Conservation (phyloP, 2,888 invertebrate species). For the Deilephila elpenor region DNA sequence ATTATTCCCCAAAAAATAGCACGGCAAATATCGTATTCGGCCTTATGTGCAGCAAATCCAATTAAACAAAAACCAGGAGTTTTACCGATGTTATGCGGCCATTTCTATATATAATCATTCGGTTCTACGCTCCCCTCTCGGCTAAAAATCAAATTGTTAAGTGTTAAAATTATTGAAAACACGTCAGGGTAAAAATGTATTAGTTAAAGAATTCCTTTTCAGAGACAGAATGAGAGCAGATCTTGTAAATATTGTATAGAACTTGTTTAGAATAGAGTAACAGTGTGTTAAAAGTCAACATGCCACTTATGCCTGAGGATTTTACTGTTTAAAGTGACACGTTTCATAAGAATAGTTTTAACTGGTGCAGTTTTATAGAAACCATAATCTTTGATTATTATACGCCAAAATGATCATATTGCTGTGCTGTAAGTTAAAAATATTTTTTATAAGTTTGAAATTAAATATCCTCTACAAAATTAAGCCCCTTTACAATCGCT, state of each 20-base stretch:
- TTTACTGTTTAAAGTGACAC: conserved; percentile 46
- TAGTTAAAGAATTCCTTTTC: conserved; percentile 37
- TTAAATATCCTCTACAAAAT: no score
- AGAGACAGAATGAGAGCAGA: conserved; percentile 46
- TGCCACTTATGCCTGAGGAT: conserved; percentile 47
- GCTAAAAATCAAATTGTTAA: conserved; percentile 82
- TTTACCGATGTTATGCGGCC: conserved; percentile 76
- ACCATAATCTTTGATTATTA: conserved; percentile 3
- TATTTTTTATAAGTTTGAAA: no score
- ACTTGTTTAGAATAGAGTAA: conserved; percentile 54
- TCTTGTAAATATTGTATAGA: conserved; percentile 46
- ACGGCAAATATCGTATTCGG: conserved; percentile 54
- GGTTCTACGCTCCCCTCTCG: conserved; percentile 81
- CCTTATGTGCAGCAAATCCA: conserved; percentile 52
- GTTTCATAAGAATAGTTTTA: conserved; percentile 43
- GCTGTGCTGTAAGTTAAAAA: not conserved
- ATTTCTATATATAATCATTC: conserved; percentile 71
- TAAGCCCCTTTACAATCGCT: no score
- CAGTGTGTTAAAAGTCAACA: conserved; percentile 57
- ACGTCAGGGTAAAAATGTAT: conserved; percentile 32
- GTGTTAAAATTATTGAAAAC: conserved; percentile 56
- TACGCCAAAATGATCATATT: conserved; percentile 18
- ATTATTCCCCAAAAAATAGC: conserved; percentile 59
- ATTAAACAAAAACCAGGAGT: conserved; percentile 52
- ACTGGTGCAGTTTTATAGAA: conserved; percentile 63